Percentiles rank a stretch among this genome's conserved stretches.
Evolutionary conservation across 1,140 invertebrate genomes (phyloP).

Genomic region (Spodoptera frugiperda): DNA sequence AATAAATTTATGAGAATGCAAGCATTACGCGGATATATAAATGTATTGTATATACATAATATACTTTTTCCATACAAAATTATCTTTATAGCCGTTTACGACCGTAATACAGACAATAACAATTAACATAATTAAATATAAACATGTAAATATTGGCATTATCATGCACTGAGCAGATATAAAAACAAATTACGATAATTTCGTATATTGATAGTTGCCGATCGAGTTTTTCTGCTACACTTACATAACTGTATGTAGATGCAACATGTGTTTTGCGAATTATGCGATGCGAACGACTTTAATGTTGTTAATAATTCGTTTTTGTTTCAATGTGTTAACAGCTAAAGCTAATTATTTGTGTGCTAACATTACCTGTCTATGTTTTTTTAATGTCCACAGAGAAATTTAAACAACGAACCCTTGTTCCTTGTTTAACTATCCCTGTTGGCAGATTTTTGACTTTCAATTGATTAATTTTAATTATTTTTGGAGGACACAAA

Average conservation of each 20-base stretch:
- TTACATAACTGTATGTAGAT: conserved; percentile 21
- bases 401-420: not conserved
- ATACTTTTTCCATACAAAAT: conserved; percentile 32
- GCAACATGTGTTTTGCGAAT: conserved; percentile 56
- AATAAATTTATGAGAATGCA: conserved; percentile 25
- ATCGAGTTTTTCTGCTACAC: conserved; percentile 35
- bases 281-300: conserved; percentile 57
- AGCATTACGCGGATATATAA: not conserved
- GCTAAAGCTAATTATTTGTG: conserved; percentile 39
- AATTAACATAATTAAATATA: conserved; percentile 58
- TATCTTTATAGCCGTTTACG: conserved; percentile 46
- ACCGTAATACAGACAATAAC: conserved; percentile 52
- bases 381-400: not conserved
- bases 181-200: conserved; percentile 49
- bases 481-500: too few relatives aligned
- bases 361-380: conserved; percentile 18
- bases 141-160: conserved; percentile 56
- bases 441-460: not conserved
- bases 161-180: conserved; percentile 37
- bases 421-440: not conserved
- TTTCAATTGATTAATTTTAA: too few relatives aligned
- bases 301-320: conserved; percentile 32
- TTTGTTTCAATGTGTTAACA: not conserved
- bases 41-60: not conserved
- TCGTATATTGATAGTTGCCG: conserved; percentile 43